Conservation (phyloP, 1,140 invertebrate genomes). For the Trachymyrmex cornetzi region DNA sequence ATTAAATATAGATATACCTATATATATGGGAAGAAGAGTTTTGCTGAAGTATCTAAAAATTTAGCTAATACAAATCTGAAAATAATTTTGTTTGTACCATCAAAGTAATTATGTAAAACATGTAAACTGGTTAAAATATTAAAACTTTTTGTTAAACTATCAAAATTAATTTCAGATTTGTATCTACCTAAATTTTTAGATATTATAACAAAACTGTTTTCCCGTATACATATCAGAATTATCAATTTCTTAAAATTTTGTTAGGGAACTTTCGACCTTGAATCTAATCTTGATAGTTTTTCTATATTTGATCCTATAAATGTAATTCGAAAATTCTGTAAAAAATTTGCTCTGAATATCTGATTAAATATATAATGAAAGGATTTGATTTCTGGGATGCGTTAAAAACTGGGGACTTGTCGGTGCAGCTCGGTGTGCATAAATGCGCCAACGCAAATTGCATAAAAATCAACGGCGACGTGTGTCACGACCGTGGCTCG, state of each 20-base stretch:
- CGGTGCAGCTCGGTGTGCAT: background rate
- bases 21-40: too few relatives aligned
- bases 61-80: too few relatives aligned
- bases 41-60: too few relatives aligned
- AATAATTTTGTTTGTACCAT: too few relatives aligned
- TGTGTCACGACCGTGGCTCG: slow-evolving; percentile 50
- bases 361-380: background rate
- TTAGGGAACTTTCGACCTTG: background rate
- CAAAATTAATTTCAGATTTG: too few relatives aligned
- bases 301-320: background rate
- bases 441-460: slow-evolving; percentile 41
- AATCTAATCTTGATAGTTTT: background rate
- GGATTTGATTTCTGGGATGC: background rate
- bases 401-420: background rate
- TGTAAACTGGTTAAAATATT: too few relatives aligned
- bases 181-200: too few relatives aligned
- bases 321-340: background rate
- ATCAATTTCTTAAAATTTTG: background rate
- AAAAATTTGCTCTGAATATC: background rate
- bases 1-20: background rate
- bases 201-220: too few relatives aligned
- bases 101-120: too few relatives aligned
- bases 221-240: background rate
- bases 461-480: slow-evolving; percentile 66
- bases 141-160: too few relatives aligned